Conservation (phyloP, 2,113 vertebrate genomes). For the Rhynchopsitta pachyrhyncha region DNA sequence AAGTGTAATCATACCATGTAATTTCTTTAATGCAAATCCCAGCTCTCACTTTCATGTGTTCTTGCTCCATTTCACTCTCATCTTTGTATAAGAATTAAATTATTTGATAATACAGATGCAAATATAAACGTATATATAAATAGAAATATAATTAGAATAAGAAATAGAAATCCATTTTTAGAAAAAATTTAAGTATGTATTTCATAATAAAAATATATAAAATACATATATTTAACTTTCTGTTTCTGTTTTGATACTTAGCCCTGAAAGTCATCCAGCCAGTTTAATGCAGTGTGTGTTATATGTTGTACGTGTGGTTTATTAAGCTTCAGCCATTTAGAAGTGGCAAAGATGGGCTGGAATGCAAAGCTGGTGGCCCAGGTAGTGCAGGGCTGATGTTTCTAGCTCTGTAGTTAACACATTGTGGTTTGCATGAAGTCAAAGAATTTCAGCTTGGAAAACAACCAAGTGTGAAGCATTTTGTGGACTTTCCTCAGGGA, state of each 20-base stretch:
- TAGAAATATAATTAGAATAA: too few relatives aligned
- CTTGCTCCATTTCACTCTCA: background rate
- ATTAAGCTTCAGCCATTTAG: background rate
- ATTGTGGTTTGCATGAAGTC: background rate
- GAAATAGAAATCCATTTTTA: too few relatives aligned
- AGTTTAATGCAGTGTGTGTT: background rate
- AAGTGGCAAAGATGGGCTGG: background rate
- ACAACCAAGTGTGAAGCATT: background rate
- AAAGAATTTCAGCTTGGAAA: background rate
- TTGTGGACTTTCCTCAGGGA: background rate
- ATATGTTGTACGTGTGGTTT: background rate
- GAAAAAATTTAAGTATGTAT: background rate
- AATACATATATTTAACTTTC: background rate
- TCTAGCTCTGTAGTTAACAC: background rate
- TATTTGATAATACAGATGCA: too few relatives aligned
- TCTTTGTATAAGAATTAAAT: background rate
- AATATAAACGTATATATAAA: too few relatives aligned
- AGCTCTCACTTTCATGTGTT: background rate
- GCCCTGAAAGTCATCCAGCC: background rate
- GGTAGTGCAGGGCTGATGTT: background rate
- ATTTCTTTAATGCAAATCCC: background rate
- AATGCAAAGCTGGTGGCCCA: background rate
- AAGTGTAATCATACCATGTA: fast-evolving
- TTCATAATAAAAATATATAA: background rate
- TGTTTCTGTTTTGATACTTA: background rate